These are phyloP conservation scores for Thamnophis elegans DNA, from an alignment of 2,797 vertebrate species.

Conservation along the genomic window DNA sequence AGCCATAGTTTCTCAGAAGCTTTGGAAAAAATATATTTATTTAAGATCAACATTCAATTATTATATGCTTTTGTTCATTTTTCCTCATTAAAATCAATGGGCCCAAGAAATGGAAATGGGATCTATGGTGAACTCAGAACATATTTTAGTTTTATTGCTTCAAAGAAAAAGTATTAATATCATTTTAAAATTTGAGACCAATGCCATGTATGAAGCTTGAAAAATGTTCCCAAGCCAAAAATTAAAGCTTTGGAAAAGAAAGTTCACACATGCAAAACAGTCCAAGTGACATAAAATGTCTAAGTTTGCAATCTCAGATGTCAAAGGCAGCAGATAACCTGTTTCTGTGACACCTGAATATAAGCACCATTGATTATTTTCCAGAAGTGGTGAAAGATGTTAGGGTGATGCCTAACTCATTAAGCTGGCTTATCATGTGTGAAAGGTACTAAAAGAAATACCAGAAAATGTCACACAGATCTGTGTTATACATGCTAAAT, in stretches of 20 bases:
- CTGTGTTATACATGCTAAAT: conserved; percentile 28
- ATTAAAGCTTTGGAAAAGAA: neutral
- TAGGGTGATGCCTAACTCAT: neutral
- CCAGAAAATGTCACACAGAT: conserved; percentile 24
- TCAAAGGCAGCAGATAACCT: neutral
- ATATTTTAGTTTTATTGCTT: neutral
- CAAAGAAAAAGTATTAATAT: neutral
- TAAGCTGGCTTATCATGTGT: conserved; percentile 8
- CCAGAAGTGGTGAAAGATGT: neutral
- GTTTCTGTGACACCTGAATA: neutral
- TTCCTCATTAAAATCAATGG: neutral
- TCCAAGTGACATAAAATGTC: neutral
- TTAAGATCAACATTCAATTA: neutral
- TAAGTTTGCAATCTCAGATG: neutral
- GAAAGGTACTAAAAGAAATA: conserved; percentile 18
- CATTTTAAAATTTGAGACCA: neutral
- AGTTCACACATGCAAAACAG: neutral
- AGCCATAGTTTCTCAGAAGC: neutral
- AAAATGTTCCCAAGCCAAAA: neutral
- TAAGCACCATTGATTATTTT: neutral
- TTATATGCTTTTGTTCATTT: neutral
- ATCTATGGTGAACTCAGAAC: neutral
- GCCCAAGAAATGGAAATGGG: neutral
- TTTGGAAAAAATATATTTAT: neutral
- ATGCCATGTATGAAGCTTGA: neutral